A percentile compares a stretch with the other conserved stretches of the same genome.
Evolutionary conservation across 2,113 vertebrate genomes (phyloP).

Genomic region (Donacobius atricapilla): DNA sequence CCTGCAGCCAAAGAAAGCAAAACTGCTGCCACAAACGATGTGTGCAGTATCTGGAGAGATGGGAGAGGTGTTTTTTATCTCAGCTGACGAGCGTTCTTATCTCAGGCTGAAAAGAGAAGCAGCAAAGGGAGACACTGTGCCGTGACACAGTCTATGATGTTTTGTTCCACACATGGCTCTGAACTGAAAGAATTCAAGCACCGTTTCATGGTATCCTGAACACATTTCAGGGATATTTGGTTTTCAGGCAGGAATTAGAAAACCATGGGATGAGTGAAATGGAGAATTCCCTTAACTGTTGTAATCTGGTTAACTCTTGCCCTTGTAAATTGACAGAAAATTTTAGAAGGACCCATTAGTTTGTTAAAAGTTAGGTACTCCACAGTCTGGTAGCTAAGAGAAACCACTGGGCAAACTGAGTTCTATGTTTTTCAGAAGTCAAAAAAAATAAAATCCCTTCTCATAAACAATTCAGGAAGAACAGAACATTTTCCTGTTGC

Average conservation of each 20-base stretch:
- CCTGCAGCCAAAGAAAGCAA: background rate
- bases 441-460: background rate
- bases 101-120: background rate
- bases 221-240: background rate
- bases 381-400: background rate
- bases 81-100: background rate
- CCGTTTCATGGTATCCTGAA: background rate
- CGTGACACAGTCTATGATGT: accelerated
- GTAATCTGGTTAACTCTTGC: background rate
- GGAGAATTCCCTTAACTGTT: background rate
- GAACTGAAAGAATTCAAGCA: accelerated
- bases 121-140: background rate
- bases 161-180: accelerated
- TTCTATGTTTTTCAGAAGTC: background rate
- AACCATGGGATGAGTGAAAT: background rate
- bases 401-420: background rate
- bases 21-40: background rate
- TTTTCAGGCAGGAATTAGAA: background rate
- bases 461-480: background rate
- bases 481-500: background rate
- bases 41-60: accelerated
- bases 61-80: background rate
- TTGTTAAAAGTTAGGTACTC: background rate
- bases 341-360: background rate
- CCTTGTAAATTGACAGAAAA: background rate